phyloP scores from a whole-genome alignment of 2,888 invertebrate species.

The Odontocerum albicorne region DNA sequence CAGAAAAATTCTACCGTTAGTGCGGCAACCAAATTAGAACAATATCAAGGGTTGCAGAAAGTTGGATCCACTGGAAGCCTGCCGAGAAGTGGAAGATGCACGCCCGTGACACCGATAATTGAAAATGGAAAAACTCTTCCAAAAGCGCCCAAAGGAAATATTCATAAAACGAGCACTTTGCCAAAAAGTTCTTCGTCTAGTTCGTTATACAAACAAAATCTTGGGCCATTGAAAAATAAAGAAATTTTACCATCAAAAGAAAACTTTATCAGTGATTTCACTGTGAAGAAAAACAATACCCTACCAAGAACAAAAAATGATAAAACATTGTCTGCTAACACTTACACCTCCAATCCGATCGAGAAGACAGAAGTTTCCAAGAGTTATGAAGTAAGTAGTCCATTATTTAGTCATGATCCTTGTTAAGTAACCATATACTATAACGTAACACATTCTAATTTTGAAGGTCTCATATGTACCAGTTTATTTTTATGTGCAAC shows the following conservation, averaged over 20 bases:
- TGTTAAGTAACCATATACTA: too few relatives aligned
- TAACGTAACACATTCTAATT: too few relatives aligned
- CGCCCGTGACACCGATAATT: slow-evolving; percentile 24
- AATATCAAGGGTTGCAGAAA: slow-evolving; percentile 22
- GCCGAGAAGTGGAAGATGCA: slow-evolving; percentile 29
- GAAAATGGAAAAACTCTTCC: slow-evolving; percentile 28
- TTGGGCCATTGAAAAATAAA: slow-evolving; percentile 50
- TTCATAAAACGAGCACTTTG: slow-evolving; percentile 25
- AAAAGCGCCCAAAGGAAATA: slow-evolving; percentile 23
- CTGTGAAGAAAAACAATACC: slow-evolving; percentile 50
- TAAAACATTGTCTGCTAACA: slow-evolving; percentile 16
- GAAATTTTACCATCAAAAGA: slow-evolving; percentile 55
- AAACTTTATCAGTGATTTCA: slow-evolving; percentile 40
- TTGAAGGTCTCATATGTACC: too few relatives aligned
- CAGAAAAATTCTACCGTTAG: slow-evolving; percentile 18
- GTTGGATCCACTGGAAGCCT: slow-evolving; percentile 31
- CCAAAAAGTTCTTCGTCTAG: slow-evolving; percentile 18
- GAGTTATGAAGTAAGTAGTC: slow-evolving; percentile 36
- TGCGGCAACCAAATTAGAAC: not conserved
- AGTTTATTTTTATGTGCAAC: too few relatives aligned
- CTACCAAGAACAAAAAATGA: slow-evolving; percentile 45
- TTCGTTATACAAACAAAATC: slow-evolving; percentile 50
- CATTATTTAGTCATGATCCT: too few relatives aligned
- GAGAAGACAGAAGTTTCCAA: slow-evolving; percentile 23
- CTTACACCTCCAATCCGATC: slow-evolving; percentile 11